Evolutionary conservation across 1,140 invertebrate species (phyloP).

Genomic region (Belonocnema kinseyi): DNA sequence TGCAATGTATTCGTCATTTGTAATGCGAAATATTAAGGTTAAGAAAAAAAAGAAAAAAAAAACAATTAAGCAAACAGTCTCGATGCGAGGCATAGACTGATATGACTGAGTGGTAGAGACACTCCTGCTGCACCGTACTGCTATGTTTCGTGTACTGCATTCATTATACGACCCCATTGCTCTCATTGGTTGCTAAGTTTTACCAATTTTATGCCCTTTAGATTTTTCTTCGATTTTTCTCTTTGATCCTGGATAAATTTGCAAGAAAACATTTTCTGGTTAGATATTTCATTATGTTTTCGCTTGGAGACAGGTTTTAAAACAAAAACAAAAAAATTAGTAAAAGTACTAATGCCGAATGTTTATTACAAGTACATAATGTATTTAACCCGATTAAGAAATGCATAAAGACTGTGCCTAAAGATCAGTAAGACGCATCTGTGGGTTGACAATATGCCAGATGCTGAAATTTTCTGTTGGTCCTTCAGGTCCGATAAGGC

Average conservation of each 20-base stretch:
- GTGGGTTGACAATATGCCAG: background rate
- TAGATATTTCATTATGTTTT: no score
- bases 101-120: conserved; percentile 43
- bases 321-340: no score
- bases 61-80: conserved; percentile 42
- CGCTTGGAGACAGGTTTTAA: no score
- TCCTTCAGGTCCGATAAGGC: conserved; percentile 36
- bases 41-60: conserved; percentile 32
- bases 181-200: conserved; percentile 31
- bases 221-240: no score
- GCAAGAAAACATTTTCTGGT: no score
- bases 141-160: conserved; percentile 46
- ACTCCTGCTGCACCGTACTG: conserved; percentile 46
- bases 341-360: no score
- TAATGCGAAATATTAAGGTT: conserved; percentile 33
- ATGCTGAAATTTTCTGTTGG: conserved; percentile 11
- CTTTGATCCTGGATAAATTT: no score
- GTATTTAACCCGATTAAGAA: no score
- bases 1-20: conserved; percentile 50
- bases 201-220: background rate
- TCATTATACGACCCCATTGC: conserved; percentile 43
- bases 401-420: background rate
- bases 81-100: conserved; percentile 51
- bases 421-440: background rate
- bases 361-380: no score